Percentiles rank a stretch among this genome's conserved stretches.
phyloP scores from a whole-genome alignment of 2,888 invertebrate species.

The Melitaea athalia region DNA sequence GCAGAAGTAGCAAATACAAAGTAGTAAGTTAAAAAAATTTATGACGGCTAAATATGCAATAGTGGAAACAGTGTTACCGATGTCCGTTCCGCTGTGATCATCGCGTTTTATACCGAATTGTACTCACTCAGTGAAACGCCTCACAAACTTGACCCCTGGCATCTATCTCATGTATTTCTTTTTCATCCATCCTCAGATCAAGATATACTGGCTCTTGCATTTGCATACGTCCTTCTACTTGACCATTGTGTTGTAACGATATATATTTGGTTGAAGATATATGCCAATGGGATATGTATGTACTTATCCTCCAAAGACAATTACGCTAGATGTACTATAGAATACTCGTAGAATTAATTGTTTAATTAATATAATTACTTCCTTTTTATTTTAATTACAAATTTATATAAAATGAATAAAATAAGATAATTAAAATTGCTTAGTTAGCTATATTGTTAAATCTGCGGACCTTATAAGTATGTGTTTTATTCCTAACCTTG shows the following conservation, averaged over 20 bases:
- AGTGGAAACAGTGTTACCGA: slow-evolving; percentile 57
- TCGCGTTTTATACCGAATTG: slow-evolving; percentile 70
- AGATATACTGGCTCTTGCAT: slow-evolving; percentile 51
- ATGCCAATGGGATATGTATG: slow-evolving; percentile 48
- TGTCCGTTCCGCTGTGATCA: slow-evolving; percentile 74
- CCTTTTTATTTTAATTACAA: not conserved
- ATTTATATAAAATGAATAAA: not conserved
- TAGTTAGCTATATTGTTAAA: too few relatives aligned
- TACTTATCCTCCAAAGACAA: slow-evolving; percentile 44
- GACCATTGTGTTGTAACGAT: slow-evolving; percentile 64
- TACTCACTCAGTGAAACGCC: slow-evolving; percentile 62
- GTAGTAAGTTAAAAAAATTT: not conserved
- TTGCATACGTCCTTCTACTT: slow-evolving; percentile 66
- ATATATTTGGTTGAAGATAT: slow-evolving; percentile 58
- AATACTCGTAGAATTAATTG: not conserved
- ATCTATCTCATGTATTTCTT: slow-evolving; percentile 35
- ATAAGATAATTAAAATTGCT: too few relatives aligned
- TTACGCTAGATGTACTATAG: slow-evolving; percentile 21
- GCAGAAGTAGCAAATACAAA: not conserved
- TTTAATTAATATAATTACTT: not conserved
- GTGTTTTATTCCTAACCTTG: too few relatives aligned
- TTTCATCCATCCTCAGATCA: slow-evolving; percentile 46
- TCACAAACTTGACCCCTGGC: slow-evolving; percentile 39
- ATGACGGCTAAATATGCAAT: slow-evolving; percentile 7
- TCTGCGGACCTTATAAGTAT: too few relatives aligned